phyloP scores from a whole-genome alignment of 1,140 invertebrate species.

The Drosophila pruinosa region DNA sequence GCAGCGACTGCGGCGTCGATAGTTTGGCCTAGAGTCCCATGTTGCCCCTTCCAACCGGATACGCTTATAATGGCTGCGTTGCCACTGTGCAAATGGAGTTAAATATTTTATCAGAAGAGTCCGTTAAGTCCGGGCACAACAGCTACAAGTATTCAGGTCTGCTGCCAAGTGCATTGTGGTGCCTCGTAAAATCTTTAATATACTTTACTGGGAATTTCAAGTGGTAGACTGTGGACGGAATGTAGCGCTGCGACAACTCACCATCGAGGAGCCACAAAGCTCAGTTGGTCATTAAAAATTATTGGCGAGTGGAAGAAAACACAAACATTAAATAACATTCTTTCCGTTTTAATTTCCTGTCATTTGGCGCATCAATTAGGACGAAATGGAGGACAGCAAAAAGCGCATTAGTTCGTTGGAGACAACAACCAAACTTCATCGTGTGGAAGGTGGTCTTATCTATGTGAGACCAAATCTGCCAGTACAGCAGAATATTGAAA shows the following conservation, averaged over 20 bases:
- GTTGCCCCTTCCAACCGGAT: slow-evolving; percentile 2
- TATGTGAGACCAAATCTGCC: slow-evolving; percentile 73
- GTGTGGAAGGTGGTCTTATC: slow-evolving; percentile 76
- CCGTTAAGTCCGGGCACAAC: background rate
- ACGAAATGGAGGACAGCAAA: slow-evolving; percentile 45
- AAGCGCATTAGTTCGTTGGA: slow-evolving; percentile 5
- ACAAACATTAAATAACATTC: slow-evolving; percentile 38
- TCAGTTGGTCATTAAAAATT: slow-evolving; percentile 10
- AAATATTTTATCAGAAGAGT: slow-evolving; percentile 37
- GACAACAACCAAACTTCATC: slow-evolving; percentile 53
- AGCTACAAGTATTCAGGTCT: background rate
- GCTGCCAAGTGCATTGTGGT: slow-evolving; percentile 16
- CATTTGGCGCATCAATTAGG: slow-evolving; percentile 46
- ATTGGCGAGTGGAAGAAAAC: slow-evolving; percentile 9
- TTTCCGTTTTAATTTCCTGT: slow-evolving; percentile 8
- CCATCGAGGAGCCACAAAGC: slow-evolving; percentile 20
- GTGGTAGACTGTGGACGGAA: background rate
- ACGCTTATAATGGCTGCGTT: slow-evolving; percentile 29
- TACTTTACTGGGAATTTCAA: background rate
- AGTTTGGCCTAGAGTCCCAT: background rate
- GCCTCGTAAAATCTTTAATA: slow-evolving; percentile 40
- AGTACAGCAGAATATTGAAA: slow-evolving; percentile 69
- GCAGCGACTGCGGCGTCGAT: background rate
- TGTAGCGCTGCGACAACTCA: background rate
- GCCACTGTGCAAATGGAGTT: slow-evolving; percentile 31